These are phyloP conservation scores for Hydrozoanthus gracilis DNA, from an alignment of 92 coral and sea anemone genomes.

Conservation along the genomic window DNA sequence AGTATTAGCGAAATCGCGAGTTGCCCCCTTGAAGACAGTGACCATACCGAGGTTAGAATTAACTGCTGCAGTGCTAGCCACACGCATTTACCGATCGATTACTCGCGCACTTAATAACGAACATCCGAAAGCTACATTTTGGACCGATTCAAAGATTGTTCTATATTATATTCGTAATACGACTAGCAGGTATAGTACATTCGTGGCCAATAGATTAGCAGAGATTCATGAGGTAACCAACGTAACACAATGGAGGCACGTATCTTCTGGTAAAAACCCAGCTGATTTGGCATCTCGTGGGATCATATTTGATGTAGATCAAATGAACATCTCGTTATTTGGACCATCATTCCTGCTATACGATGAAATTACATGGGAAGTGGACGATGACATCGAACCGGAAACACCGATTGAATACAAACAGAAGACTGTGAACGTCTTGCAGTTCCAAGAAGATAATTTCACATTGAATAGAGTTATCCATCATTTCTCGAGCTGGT, in stretches of 20 bases:
- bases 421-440: background rate
- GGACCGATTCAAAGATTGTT: background rate
- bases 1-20: too few species aligned
- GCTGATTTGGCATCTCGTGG: background rate
- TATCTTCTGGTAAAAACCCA: background rate
- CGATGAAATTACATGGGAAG: too few species aligned
- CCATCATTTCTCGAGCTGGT: too few species aligned
- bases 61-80: too few species aligned
- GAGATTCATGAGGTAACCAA: too few species aligned
- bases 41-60: too few species aligned
- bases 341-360: background rate
- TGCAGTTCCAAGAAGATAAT: too few species aligned
- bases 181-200: background rate
- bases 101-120: background rate
- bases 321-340: background rate
- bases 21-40: too few species aligned
- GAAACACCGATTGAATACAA: too few species aligned
- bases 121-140: background rate
- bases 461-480: too few species aligned
- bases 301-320: background rate
- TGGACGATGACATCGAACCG: background rate
- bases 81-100: background rate
- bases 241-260: too few species aligned
- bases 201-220: too few species aligned
- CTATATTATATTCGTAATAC: background rate